A percentile compares a stretch with the other conserved stretches of the same genome.
Evolutionary conservation across 1,140 invertebrate species (phyloP).

Genomic region (Lordiphosa stackelbergi): DNA sequence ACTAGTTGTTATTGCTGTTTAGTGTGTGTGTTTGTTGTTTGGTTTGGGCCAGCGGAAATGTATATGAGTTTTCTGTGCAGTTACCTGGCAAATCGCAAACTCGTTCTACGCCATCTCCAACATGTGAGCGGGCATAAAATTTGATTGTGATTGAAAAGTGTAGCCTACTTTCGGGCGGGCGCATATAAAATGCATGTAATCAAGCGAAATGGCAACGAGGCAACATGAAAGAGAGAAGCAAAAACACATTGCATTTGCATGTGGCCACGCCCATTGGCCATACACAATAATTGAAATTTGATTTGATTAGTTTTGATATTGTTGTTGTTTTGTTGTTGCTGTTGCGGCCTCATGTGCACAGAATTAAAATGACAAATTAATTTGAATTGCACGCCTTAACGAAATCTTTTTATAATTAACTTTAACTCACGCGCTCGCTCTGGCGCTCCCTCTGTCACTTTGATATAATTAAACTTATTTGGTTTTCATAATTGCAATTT

Average conservation of each 20-base stretch:
- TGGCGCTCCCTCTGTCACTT: conserved; percentile 1
- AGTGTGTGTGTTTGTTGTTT: conserved; percentile 8
- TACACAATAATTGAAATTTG: conserved; percentile 72
- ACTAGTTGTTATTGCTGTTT: conserved; percentile 21
- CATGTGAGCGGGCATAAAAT: conserved; percentile 58
- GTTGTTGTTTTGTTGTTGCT: conserved; percentile 12
- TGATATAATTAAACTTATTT: conserved; percentile 68
- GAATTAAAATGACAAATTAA: conserved; percentile 54
- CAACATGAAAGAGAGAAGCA: background rate
- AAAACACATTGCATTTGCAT: conserved; percentile 43
- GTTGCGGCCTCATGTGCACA: conserved; percentile 2
- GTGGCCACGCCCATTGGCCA: conserved; percentile 40
- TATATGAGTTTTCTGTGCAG: conserved; percentile 51
- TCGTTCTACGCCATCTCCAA: background rate
- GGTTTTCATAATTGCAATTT: conserved; percentile 71
- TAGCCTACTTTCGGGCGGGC: conserved; percentile 70
- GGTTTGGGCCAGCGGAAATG: conserved; percentile 43
- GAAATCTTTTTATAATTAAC: conserved; percentile 70
- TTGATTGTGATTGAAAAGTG: conserved; percentile 76
- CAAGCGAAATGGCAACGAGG: conserved; percentile 67
- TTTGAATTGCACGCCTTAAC: conserved; percentile 27
- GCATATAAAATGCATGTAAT: conserved; percentile 75
- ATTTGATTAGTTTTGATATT: conserved; percentile 70
- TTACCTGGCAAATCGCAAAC: conserved; percentile 21
- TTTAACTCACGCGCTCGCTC: background rate